Base-by-base conservation (phyloP, 2,888 invertebrate species). In the Mycalesis mineus region DNA sequence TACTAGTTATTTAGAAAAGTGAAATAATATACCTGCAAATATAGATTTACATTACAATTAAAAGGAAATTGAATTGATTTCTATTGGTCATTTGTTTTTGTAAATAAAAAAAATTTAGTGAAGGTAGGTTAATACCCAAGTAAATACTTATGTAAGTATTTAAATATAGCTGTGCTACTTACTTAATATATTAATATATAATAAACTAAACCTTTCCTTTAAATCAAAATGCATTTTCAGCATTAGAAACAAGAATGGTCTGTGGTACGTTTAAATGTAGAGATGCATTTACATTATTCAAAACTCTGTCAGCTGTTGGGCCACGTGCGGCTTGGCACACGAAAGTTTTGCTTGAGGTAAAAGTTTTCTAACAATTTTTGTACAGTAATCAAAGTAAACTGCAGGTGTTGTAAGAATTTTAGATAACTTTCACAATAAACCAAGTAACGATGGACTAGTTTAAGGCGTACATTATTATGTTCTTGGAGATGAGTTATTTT, bases 311-410 rank as follows among this genome's bases (percentile, higher is more conserved):
- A 28, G 28, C 29, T 45, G 29, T 11, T 28, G 13, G 7, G 14
- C n/a, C 44, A 29, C 7, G 44, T 45, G 29, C 44, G n/a, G 29
- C 13, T 29, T 45, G 44, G 28, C 14, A 14, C n/a, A 13, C 29
- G 7, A 45, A 45, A 45, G 17, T 45, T 45, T 7, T 11, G 7
- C 6, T 13, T 29, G 44, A 45, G 29, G 29, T 45, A 13, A 45
- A 47, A 47, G 15, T 47, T 33, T 15, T 14, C 9, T 33, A 33
- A 33, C 31, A 31, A 14, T 47, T 15, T 33, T 31, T 47, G 15
- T 33, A 47, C 14, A 47, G 47, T 15, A 47, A 47, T 47, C 15
- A 47, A 42, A 42, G 42, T 42, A 11, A 42, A 28, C 42, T 42
- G 22, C 5, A 14, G 31, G 31, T 47, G 47, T 7, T 7, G 15